Evolutionary conservation across 2,113 vertebrate genomes (phyloP).

Genomic region (Micronycteris hirsuta): DNA sequence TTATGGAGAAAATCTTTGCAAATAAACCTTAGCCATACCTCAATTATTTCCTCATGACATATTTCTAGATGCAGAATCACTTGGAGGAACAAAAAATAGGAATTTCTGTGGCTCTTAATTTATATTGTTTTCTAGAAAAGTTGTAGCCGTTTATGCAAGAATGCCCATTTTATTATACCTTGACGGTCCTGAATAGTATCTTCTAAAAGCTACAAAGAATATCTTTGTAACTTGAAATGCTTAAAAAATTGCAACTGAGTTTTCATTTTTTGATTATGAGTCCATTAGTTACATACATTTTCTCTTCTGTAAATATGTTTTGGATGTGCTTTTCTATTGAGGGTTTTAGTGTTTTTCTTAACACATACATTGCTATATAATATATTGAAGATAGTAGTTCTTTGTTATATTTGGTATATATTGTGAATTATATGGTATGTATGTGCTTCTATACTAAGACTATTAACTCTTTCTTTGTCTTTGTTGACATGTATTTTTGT

Average conservation of each 20-base stretch:
- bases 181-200: neutral
- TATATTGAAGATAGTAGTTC: neutral
- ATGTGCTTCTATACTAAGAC: neutral
- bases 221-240: neutral
- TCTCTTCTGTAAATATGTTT: neutral
- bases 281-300: neutral
- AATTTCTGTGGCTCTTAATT: neutral
- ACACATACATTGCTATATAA: neutral
- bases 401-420: neutral
- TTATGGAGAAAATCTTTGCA: neutral
- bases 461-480: neutral
- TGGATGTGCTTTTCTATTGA: neutral
- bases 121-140: neutral
- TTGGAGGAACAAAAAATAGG: neutral
- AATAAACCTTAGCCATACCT: neutral
- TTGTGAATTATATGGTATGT: neutral
- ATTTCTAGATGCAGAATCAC: neutral
- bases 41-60: neutral
- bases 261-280: neutral
- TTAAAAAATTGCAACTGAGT: neutral
- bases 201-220: neutral
- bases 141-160: neutral
- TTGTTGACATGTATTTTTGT: constrained; percentile 1
- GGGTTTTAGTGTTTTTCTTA: neutral
- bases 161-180: neutral